phyloP scores from a whole-genome alignment of 2,797 vertebrate species.

The Sarcoramphus papa region DNA sequence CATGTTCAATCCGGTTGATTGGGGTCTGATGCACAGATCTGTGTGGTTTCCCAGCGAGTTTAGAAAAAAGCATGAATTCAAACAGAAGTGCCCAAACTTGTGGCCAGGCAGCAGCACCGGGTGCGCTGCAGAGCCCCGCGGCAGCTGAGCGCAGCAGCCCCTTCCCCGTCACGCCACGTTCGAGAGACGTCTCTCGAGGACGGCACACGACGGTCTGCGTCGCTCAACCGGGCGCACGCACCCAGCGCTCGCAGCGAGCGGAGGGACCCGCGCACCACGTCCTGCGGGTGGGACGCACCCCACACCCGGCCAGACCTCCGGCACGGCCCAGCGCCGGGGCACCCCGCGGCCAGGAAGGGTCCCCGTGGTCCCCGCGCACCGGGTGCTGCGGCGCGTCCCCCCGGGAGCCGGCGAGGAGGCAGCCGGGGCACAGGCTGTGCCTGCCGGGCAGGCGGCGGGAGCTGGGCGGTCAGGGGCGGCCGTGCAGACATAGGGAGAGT shows the following conservation, averaged over 20 bases:
- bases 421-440: not conserved
- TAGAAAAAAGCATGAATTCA: not conserved
- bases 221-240: rapidly evolving
- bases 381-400: rapidly evolving
- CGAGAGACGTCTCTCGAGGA: not conserved
- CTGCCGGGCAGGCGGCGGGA: not conserved
- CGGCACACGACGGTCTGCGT: not conserved
- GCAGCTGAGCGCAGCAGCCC: not conserved
- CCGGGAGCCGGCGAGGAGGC: rapidly evolving
- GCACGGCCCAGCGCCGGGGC: not conserved
- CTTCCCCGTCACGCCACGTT: not conserved
- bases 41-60: too few species aligned
- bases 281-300: not conserved
- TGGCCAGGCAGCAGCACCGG: not conserved
- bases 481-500: rapidly evolving
- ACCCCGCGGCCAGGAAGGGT: not conserved
- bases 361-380: too few species aligned
- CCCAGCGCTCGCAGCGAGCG: too few species aligned
- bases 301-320: not conserved
- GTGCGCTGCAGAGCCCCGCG: not conserved
- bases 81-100: not conserved
- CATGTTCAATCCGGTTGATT: rapidly evolving
- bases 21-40: not conserved
- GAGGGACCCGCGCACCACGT: not conserved
- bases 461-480: not conserved